Percentiles rank a stretch among this genome's conserved stretches.
Evolutionary conservation across 2,888 invertebrate genomes (phyloP).

Genomic region (Drosophila formosana): DNA sequence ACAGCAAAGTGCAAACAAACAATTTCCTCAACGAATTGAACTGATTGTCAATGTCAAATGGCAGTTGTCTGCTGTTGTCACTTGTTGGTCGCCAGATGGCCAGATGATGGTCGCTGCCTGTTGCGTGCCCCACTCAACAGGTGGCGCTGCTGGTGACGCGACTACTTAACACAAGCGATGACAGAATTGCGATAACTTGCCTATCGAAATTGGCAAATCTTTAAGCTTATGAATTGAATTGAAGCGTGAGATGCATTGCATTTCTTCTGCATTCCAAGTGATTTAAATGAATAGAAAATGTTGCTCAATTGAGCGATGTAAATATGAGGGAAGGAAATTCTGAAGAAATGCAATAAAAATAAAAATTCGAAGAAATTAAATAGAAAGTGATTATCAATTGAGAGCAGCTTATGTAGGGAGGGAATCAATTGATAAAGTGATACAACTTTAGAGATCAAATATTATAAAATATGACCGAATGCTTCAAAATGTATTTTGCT

Average conservation of each 20-base stretch:
- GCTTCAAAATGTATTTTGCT: background rate
- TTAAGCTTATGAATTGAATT: background rate
- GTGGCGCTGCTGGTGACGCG: slow-evolving; percentile 6
- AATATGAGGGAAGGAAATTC: too few species aligned
- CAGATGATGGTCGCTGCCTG: slow-evolving; percentile 17
- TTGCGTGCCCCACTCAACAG: slow-evolving; percentile 19
- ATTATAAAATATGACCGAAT: background rate
- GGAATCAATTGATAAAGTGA: too few species aligned
- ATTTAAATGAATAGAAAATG: too few species aligned
- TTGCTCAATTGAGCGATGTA: too few species aligned
- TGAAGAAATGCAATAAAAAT: too few species aligned
- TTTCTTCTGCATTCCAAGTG: background rate
- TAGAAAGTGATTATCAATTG: too few species aligned
- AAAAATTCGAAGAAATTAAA: too few species aligned
- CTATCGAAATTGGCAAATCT: background rate
- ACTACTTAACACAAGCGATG: background rate
- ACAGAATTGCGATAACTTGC: background rate
- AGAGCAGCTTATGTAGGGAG: too few species aligned
- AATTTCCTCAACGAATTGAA: slow-evolving; percentile 65
- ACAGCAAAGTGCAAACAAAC: slow-evolving; percentile 65
- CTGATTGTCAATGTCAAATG: slow-evolving; percentile 70
- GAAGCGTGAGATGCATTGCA: background rate
- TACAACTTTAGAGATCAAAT: too few species aligned
- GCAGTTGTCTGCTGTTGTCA: slow-evolving; percentile 25
- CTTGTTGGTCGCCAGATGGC: slow-evolving; percentile 13